Percentiles rank a stretch among this genome's conserved stretches.
Conservation (phyloP, 2,113 vertebrate species). For the Dendrocopos noguchii region DNA sequence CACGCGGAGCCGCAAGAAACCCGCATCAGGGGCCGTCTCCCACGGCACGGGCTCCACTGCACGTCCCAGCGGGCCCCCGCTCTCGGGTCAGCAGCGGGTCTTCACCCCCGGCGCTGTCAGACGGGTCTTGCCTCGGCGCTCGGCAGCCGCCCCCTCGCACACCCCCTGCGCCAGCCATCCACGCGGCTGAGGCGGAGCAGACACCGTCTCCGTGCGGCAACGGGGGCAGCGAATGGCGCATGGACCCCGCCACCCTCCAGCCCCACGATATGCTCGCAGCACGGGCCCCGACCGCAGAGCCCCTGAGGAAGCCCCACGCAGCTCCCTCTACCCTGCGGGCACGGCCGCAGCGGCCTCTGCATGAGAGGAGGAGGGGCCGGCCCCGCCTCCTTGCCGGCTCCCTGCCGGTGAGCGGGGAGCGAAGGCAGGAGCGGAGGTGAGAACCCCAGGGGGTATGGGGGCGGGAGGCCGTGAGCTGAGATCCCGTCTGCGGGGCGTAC, state of each 20-base stretch:
- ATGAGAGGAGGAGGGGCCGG: neutral
- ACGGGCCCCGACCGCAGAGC: neutral
- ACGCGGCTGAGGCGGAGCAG: neutral
- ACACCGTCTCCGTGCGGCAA: neutral
- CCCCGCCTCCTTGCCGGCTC: neutral
- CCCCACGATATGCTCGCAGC: neutral
- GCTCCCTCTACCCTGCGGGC: neutral
- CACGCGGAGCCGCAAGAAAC: neutral
- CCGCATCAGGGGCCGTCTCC: neutral
- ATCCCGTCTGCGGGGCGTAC: neutral
- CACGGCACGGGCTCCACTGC: no score
- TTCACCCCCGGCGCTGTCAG: neutral
- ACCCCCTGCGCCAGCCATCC: neutral
- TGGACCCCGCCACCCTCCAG: no score
- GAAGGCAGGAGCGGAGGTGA: neutral
- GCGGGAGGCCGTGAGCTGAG: neutral
- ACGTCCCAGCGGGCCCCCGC: no score
- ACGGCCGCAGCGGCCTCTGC: neutral
- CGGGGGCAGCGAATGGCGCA: neutral
- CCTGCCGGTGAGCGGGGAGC: neutral
- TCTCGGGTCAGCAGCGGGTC: neutral
- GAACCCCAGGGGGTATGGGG: no score
- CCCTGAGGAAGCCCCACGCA: neutral
- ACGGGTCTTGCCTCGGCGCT: no score
- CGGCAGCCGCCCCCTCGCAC: neutral